Evolutionary conservation across 2,888 invertebrate genomes (phyloP), one percentile per base, ranked within the genome.

Genomic region (Chalcosyrphus nemorum): DNA sequence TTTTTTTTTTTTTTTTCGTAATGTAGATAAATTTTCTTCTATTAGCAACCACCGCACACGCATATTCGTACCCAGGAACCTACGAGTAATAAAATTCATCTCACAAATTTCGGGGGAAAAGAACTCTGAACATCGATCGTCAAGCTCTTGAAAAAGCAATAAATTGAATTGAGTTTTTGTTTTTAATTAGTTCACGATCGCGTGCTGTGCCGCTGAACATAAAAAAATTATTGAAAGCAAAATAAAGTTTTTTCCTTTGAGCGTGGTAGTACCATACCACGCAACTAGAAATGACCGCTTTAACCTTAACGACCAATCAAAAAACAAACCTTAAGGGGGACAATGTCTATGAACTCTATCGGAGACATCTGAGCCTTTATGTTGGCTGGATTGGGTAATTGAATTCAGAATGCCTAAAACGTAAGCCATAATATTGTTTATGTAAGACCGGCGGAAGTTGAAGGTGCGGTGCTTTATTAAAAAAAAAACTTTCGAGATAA

Each of bases 11-110:
- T 41, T 21, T 52, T 65, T 57, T 56, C 29, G 57, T 47, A 70
- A 76, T 65, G 65, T 17, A 59, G 59, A 77, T 71, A 71, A 71
- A 81, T 76, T 71, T 57, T 27, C n/a, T 52, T 77, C 71, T 59
- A 77, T 66, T 65, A 68, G 61, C 54, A 57, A 72, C 38, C 21
- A 50, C 29, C 57, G 35, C 61, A 27, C 11, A 54, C 21, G 17
- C 21, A 1, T 2, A 15, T n/a, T 45, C 4, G 52, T 19, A 43
- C 45, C 2, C 32, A 38, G 9, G 19, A 50, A n/a, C 38, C 11
- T 35, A 29, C 13, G n/a, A n/a, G n/a, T 35, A 19, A 52, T 15
- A 57, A 27, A 50, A 52, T 32, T 50, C 6, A 52, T 59, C 21
- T 57, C 21, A 32, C 9, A 5, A 15, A 35, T 17, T 15, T 15